Evolutionary conservation across 2,797 vertebrate genomes (phyloP), one percentile per base, ranked within the genome.

Genomic region (Sciurus vulgaris): DNA sequence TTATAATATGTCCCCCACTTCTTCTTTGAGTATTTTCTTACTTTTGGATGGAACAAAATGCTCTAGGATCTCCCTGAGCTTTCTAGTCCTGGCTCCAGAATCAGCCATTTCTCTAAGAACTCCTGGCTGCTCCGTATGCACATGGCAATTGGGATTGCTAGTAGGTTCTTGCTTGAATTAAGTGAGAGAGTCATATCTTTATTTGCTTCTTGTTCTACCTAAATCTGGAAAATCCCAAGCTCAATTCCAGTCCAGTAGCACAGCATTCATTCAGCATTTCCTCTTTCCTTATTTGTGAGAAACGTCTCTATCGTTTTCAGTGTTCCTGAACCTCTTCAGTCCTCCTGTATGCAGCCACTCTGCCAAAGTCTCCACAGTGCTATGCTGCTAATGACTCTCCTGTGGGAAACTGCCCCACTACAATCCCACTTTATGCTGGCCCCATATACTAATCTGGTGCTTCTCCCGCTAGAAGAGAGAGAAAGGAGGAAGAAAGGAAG

Each of bases 71-170:
- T 20, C 6, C 0, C 3, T 28, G 13, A 44, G 4, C 47, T 38
- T 54, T 1, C 65, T 1, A 17, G 3, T 0, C 70, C 17, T 6
- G 3, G 3, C 11, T 3, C 47, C 8, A 7, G 84, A 72, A 14
- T 59, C 44, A 38, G 61, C 38, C 44, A 0, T 61, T 73, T 54
- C 73, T 59, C 59, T 8, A 3, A 8, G 56, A 47, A 54, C n/a
- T 9, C 56, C 13, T 7, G 15, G 20, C 14, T 33, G 18, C 41
- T 38, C 3, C 2, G 3, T 13, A 2, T 18, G 4, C 3, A 3
- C 4, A 5, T 26, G 4, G 9, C 3, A 0, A 1, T 0, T 15
- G 41, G 20, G 3, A 1, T 30, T 20, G 54, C n/a, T 65, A 8
- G 76, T 24, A 6, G 65, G 2, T 18, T 63, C 4, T 12, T 3